A percentile compares a stretch with the other conserved stretches of the same genome.
Evolutionary conservation across 2,888 invertebrate genomes (phyloP).

Genomic region (Cordilura impudica): DNA sequence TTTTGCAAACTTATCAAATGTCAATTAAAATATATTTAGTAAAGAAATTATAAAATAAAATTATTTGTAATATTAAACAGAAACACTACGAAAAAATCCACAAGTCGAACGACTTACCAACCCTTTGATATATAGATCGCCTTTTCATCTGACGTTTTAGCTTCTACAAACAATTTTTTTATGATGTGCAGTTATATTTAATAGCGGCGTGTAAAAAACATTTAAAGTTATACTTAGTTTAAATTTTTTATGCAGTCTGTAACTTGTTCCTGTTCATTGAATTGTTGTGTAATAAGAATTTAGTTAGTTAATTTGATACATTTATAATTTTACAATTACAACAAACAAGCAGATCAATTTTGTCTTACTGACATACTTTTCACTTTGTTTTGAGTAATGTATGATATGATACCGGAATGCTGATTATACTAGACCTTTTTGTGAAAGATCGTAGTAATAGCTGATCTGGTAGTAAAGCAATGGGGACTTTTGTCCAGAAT

Average conservation of each 20-base stretch:
- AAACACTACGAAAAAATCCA: slow-evolving; percentile 22
- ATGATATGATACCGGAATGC: too few species aligned
- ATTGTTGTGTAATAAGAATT: background rate
- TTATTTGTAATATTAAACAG: background rate
- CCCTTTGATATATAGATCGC: slow-evolving; percentile 86
- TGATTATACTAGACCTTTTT: too few species aligned
- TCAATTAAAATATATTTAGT: background rate
- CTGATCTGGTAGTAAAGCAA: too few species aligned
- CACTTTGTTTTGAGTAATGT: too few species aligned
- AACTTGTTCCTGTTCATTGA: slow-evolving; percentile 32
- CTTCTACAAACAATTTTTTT: slow-evolving; percentile 78
- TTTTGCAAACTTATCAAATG: too few species aligned
- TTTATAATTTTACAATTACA: too few species aligned
- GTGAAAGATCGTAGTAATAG: too few species aligned
- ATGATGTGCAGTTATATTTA: slow-evolving; percentile 38
- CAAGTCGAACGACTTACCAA: slow-evolving; percentile 82
- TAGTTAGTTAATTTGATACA: too few species aligned
- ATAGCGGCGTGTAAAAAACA: slow-evolving; percentile 73
- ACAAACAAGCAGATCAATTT: too few species aligned
- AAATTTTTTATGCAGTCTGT: too few species aligned
- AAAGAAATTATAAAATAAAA: background rate
- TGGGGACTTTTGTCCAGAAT: too few species aligned
- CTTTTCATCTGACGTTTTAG: slow-evolving; percentile 85
- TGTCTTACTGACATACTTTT: too few species aligned
- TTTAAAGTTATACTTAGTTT: slow-evolving; percentile 53